Evolutionary conservation across 2,888 invertebrate species (phyloP).

Genomic region (Emmelina monodactyla): DNA sequence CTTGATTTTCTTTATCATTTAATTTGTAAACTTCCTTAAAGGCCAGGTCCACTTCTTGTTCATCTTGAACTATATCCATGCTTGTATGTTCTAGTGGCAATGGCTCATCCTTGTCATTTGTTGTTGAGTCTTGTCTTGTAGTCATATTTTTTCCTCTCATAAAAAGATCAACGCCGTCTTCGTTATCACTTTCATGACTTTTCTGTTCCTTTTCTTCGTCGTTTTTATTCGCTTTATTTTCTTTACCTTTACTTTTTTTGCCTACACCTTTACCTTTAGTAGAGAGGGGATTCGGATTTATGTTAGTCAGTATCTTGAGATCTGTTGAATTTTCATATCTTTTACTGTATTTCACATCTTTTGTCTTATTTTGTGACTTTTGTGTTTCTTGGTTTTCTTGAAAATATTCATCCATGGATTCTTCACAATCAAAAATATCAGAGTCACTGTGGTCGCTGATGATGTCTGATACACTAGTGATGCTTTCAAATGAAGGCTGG

Average conservation of each 20-base stretch:
- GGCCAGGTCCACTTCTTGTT: not conserved
- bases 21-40: not conserved
- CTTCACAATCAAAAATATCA: constrained; percentile 2
- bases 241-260: constrained; percentile 7
- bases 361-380: not conserved
- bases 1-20: not conserved
- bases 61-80: not conserved
- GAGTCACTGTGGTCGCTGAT: constrained; percentile 5
- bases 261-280: not conserved
- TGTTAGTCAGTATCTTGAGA: too few species aligned
- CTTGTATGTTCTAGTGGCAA: not conserved
- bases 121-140: not conserved
- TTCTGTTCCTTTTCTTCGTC: not conserved
- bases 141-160: not conserved
- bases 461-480: constrained; percentile 8
- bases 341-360: too few species aligned
- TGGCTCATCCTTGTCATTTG: too few species aligned
- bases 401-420: too few species aligned
- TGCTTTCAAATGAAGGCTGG: constrained; percentile 6
- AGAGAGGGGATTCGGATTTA: not conserved
- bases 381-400: not conserved
- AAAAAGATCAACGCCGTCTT: not conserved
- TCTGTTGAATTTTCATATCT: too few species aligned
- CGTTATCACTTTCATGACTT: not conserved
- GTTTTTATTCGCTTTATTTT: constrained; percentile 4